phyloP scores from a whole-genome alignment of 2,888 invertebrate genomes.

The Nomada flava region DNA sequence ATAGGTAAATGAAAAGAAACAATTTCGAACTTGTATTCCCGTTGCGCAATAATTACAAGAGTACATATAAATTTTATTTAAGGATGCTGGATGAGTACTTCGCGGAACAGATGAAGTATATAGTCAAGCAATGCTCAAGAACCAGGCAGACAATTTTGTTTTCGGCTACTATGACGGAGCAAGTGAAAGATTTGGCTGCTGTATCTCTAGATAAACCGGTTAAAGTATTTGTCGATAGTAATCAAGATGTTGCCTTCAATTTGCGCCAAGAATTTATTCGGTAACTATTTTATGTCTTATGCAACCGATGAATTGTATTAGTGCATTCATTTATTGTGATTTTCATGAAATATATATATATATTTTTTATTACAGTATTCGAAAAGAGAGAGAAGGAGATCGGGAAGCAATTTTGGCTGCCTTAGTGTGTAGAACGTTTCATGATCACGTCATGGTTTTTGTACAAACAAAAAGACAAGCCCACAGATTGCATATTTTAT shows the following conservation, averaged over 20 bases:
- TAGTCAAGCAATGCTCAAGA: constrained; percentile 95
- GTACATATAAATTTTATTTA: constrained; percentile 56
- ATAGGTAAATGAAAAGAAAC: constrained; percentile 84
- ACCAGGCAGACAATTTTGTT: constrained; percentile 98
- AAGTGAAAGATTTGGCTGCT: constrained; percentile 96
- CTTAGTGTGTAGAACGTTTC: constrained; percentile 94
- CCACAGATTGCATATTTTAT: constrained; percentile 95
- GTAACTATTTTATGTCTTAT: constrained; percentile 76
- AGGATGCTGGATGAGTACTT: constrained; percentile 99
- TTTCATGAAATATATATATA: constrained; percentile 70
- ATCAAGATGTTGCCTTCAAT: constrained; percentile 97
- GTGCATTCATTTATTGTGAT: constrained; percentile 1
- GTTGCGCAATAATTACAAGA: constrained; percentile 2
- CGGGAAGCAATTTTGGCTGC: constrained; percentile 95
- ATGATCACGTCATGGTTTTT: constrained; percentile 96
- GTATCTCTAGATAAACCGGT: constrained; percentile 97
- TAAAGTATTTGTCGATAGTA: constrained; percentile 97
- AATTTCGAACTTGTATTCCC: background rate
- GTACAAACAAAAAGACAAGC: constrained; percentile 98
- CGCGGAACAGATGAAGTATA: constrained; percentile 99
- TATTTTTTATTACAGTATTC: constrained; percentile 86
- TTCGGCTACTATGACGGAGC: constrained; percentile 99
- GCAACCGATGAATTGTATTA: background rate
- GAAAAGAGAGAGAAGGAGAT: constrained; percentile 95
- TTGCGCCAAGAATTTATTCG: constrained; percentile 97